Evolutionary conservation across 2,797 vertebrate species (phyloP).

Genomic region (Tenualosa ilisha): DNA sequence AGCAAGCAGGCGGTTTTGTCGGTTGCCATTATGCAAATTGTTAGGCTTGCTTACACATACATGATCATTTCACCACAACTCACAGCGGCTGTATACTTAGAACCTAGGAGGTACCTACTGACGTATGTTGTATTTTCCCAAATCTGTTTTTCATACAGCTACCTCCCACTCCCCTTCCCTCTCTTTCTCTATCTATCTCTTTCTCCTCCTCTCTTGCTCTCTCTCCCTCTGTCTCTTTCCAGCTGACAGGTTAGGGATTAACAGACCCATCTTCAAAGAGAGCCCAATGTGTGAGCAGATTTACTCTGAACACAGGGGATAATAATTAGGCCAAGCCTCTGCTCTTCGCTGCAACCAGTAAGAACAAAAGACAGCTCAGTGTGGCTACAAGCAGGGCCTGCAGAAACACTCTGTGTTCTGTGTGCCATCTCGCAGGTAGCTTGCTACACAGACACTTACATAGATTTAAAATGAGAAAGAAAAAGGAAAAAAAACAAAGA

Average conservation of each 20-base stretch:
- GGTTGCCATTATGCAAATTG: constrained; percentile 3
- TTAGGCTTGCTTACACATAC: not conserved
- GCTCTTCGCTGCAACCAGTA: constrained; percentile 54
- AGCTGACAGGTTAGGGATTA: constrained; percentile 55
- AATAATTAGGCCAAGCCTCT: constrained; percentile 60
- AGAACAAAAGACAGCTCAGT: constrained; percentile 43
- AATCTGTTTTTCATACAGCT: constrained; percentile 3
- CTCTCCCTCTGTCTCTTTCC: constrained; percentile 26
- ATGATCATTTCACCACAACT: not conserved
- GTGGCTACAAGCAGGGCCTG: constrained; percentile 19
- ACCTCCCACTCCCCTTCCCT: constrained; percentile 22
- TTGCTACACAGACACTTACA: not conserved
- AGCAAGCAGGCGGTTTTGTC: not conserved
- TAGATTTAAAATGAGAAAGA: not conserved
- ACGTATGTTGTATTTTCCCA: not conserved
- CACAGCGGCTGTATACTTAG: not conserved
- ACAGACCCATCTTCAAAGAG: constrained; percentile 60
- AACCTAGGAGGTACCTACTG: not conserved
- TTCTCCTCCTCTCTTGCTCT: constrained; percentile 17
- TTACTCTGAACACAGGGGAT: constrained; percentile 59
- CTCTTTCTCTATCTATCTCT: constrained; percentile 15
- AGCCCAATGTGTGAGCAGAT: constrained; percentile 51
- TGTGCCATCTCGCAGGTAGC: not conserved
- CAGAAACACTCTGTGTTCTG: constrained; percentile 23
- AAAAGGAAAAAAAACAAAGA: not conserved